A percentile compares a stretch with the other conserved stretches of the same genome.
These are phyloP conservation scores for Hyles lineata DNA, from an alignment of 2,888 invertebrate genomes.

Conservation along the genomic window DNA sequence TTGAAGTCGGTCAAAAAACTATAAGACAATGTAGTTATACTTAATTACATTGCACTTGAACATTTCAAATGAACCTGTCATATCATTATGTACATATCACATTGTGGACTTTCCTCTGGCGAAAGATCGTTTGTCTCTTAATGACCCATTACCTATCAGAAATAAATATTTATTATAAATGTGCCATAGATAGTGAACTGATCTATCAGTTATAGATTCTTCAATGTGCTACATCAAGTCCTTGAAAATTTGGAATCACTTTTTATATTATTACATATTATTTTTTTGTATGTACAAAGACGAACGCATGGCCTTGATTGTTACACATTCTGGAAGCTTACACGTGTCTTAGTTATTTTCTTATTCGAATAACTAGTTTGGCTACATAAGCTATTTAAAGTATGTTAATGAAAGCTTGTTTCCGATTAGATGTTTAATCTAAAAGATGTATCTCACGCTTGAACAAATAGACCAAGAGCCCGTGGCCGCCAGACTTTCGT, in stretches of 20 bases:
- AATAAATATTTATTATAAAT: background rate
- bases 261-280: no score
- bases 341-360: background rate
- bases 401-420: background rate
- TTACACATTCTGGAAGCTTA: background rate
- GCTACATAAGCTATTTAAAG: background rate
- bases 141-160: background rate
- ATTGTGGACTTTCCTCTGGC: background rate
- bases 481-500: no score
- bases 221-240: background rate
- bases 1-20: no score
- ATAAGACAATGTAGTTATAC: no score
- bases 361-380: background rate
- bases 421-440: background rate
- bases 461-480: no score
- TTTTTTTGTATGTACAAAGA: no score
- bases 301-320: background rate
- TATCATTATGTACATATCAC: background rate
- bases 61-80: background rate
- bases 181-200: background rate
- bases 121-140: background rate
- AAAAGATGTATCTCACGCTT: no score
- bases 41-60: background rate
- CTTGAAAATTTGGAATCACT: background rate
- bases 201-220: background rate